Percentiles rank a stretch among this genome's conserved stretches.
Evolutionary conservation across 2,113 vertebrate species (phyloP).

Genomic region (Plotosus lineatus): DNA sequence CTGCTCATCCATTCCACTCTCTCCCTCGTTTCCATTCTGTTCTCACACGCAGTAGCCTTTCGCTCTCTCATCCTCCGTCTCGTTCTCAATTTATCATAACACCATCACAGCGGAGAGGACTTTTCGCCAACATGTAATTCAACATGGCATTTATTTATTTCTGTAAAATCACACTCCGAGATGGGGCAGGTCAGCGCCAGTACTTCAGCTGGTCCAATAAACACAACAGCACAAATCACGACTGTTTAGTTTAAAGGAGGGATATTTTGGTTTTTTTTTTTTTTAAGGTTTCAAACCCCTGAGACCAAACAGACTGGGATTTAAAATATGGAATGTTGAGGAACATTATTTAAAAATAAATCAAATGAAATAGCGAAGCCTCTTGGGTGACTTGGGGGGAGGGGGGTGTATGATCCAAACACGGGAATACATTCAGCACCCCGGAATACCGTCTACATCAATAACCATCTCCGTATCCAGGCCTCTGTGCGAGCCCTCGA

Average conservation of each 20-base stretch:
- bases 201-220: slow-evolving; percentile 51
- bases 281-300: too few relatives aligned
- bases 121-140: not conserved
- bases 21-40: not conserved
- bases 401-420: too few relatives aligned
- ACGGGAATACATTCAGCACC: too few relatives aligned
- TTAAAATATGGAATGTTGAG: not conserved
- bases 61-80: not conserved
- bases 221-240: slow-evolving; percentile 11
- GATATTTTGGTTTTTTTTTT: too few relatives aligned
- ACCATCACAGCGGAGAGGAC: not conserved
- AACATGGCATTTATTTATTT: slow-evolving; percentile 9
- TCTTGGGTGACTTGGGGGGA: too few relatives aligned
- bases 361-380: too few relatives aligned
- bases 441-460: not conserved
- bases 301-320: not conserved
- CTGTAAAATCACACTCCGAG: not conserved
- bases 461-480: not conserved
- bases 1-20: too few relatives aligned
- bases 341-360: not conserved
- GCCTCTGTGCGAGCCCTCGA: not conserved
- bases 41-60: not conserved
- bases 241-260: too few relatives aligned
- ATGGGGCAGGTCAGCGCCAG: not conserved
- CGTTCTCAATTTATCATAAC: not conserved